Base-by-base conservation (phyloP, 2,888 invertebrate species). In the Erynnis tages region DNA sequence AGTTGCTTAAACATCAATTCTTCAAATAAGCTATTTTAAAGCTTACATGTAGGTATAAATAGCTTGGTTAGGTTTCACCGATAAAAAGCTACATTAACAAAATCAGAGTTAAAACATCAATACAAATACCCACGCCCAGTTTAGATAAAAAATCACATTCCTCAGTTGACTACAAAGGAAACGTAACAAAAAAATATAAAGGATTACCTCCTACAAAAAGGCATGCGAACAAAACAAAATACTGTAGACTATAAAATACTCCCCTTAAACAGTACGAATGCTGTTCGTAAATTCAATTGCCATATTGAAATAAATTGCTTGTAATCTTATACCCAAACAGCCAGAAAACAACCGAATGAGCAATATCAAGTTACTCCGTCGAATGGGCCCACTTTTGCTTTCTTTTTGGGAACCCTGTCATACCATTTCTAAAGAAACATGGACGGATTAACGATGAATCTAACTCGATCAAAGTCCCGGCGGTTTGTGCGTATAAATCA, bases 251-350 rank as follows among this genome's bases (percentile, higher is more conserved):
- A 77, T 73, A 77, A 79, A 79, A 76, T 73, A 73, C 61, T 65
- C 69, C 69, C 59, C 69, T 74, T 75, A 69, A 74, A 76, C 71
- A 73, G 77, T 67, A 61, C 61, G 66, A 71, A 67, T 70, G 71
- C 73, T 49, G 75, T 83, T 75, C 79, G 75, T 82, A 81, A 83
- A 85, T 85, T 81, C 77, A 76, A 82, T 82, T 82, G 87, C 78
- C 79, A 79, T 83, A 84, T 79, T 82, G 79, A 81, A 87, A 87
- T 86, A 85, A 84, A 87, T 86, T 81, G 84, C 84, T 81, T 85
- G 88, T 88, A 88, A 88, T 88, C 83, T 81, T 85, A 89, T 86
- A 87, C 80, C 84, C 83, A 88, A 88, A 88, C 88, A 87, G 72
- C 71, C 79, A 81, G 84, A 84, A 86, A 87, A 84, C 76, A 80